Evolutionary conservation across 92 coral and sea anemone species (phyloP).

Genomic region (Meandrina meandrites): DNA sequence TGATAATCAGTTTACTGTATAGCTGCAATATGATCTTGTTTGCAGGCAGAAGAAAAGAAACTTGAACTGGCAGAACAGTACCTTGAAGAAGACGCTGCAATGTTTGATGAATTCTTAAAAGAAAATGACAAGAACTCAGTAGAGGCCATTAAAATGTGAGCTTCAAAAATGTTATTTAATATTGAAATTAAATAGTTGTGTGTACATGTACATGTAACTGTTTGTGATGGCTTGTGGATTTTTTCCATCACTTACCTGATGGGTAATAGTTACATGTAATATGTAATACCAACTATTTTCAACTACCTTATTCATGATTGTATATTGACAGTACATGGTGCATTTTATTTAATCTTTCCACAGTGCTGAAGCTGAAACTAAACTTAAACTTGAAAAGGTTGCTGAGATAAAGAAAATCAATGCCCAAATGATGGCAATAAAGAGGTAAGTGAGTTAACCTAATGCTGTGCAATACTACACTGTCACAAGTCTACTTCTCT

Average conservation of each 20-base stretch:
- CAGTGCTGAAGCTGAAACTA: conserved; percentile 99
- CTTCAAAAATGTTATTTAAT: neutral
- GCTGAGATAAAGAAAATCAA: conserved; percentile 96
- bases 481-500: no score
- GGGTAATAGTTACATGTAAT: no score
- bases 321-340: neutral
- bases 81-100: conserved; percentile 99
- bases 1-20: neutral
- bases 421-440: conserved; percentile 99
- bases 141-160: conserved; percentile 97
- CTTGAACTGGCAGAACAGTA: conserved; percentile 97
- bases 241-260: no score
- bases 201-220: no score
- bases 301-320: no score
- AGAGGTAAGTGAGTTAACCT: conserved; percentile 81
- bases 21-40: neutral
- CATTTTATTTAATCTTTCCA: neutral
- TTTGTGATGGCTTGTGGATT: no score
- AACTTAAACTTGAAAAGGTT: conserved; percentile 98
- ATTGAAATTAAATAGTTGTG: no score
- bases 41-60: conserved; percentile 95
- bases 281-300: no score
- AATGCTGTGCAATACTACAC: no score
- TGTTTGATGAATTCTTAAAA: conserved; percentile 98
- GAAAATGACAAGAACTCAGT: conserved; percentile 99